These are phyloP conservation scores for Sinocyclocheilus anophthalmus DNA, from an alignment of 2,113 vertebrate genomes.

Conservation along the genomic window DNA sequence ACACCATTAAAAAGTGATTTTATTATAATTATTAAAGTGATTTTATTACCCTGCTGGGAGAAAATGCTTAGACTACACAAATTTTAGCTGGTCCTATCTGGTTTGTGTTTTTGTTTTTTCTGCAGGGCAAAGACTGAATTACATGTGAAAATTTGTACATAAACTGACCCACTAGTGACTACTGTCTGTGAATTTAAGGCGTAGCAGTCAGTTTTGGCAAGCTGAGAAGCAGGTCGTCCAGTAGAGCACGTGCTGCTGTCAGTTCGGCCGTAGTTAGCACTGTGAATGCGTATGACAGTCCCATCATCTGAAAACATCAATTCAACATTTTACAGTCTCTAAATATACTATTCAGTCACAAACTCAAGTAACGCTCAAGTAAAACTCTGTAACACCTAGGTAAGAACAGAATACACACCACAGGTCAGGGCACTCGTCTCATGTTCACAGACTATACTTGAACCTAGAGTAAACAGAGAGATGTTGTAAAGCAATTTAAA, in stretches of 20 bases:
- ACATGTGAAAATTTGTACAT: not conserved
- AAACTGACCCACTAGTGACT: not conserved
- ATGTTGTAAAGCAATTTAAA: not conserved
- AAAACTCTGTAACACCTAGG: no score
- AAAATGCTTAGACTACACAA: not conserved
- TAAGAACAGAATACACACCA: conserved; percentile 25
- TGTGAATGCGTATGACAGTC: not conserved
- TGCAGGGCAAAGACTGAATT: not conserved
- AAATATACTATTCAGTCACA: no score
- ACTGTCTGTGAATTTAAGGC: not conserved
- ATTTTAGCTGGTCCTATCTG: no score
- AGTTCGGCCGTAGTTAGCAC: conserved; percentile 34
- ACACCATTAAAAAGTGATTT: not conserved
- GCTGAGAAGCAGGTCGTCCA: not conserved
- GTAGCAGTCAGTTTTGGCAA: conserved; percentile 17
- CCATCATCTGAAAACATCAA: not conserved
- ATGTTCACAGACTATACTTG: conserved; percentile 22
- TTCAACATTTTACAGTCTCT: no score
- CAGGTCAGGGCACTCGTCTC: not conserved
- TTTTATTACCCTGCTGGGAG: not conserved
- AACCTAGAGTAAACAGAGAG: conserved; percentile 20
- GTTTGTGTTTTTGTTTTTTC: no score
- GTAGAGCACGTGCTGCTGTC: conserved; percentile 17
- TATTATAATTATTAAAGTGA: not conserved
- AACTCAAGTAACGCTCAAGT: no score